Evolutionary conservation across 2,113 vertebrate genomes (phyloP), one percentile per base, ranked within the genome.

Genomic region (Alectura lathami): DNA sequence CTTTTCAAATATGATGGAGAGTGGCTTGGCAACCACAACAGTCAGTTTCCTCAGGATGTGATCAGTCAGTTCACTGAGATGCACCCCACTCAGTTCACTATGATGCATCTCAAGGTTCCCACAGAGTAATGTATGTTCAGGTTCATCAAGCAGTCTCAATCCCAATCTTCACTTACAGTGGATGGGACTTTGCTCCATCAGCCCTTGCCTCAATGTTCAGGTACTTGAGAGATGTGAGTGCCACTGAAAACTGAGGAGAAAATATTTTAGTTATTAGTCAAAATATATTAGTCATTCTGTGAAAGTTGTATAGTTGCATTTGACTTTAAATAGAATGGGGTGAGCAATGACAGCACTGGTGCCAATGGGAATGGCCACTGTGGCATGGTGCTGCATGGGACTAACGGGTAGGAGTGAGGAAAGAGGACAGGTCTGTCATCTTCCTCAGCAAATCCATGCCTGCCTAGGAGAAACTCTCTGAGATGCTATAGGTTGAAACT

Each of bases 301-400:
- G 62, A 72, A 75, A 53, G 27, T 8, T 27, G n/a, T 34, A 29
- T 36, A 14, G 26, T 30, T 73, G 66, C 16, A 70, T 81, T 89
- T 4, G 11, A 9, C 45, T 81, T 70, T 4, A 30, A 29, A 12
- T 50, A 40, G 43, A 50, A 51, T 27, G 38, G 42, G 29, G 23
- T 0, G 0, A 27, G 8, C 23, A 27, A 76, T 16, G 43, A 51
- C 6, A 3, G 30, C 40, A 72, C 26, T 23, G 15, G 13, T 81
- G 62, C 75, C 24, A 12, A 20, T 50, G 34, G 48, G 48, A 30
- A 30, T 51, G 48, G 17, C 36, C 34, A 14, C 15, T 0, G 6
- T 2, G 3, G 20, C 51, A 15, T 23, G 38, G 51, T 13, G 47
- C 30, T 0, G 0, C 29, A 26, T 1, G 3, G 30, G 45, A 45